These are phyloP conservation scores for Magallana nippona DNA, from an alignment of 2,888 invertebrate species.

Conservation along the genomic window DNA sequence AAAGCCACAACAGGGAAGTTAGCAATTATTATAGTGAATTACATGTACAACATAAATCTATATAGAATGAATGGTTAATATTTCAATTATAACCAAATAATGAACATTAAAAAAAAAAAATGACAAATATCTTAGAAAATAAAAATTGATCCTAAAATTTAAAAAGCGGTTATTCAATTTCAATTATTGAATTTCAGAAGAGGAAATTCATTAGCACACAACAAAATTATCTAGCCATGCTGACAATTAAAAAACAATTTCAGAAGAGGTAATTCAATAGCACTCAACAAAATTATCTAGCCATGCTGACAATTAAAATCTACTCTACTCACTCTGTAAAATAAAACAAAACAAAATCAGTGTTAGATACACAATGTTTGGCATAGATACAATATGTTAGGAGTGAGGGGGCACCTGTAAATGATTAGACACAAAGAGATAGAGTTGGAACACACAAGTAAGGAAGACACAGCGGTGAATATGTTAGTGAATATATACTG, in stretches of 20 bases:
- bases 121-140: too few relatives aligned
- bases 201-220: background rate
- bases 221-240: slow-evolving; percentile 1
- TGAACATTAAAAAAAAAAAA: too few relatives aligned
- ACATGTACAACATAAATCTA: too few relatives aligned
- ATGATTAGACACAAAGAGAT: background rate
- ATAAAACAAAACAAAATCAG: background rate
- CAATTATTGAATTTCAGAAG: too few relatives aligned
- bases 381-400: too few relatives aligned
- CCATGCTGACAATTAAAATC: background rate
- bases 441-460: background rate
- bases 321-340: background rate
- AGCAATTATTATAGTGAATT: background rate
- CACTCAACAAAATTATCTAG: background rate
- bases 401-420: background rate
- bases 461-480: background rate
- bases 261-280: background rate
- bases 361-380: too few relatives aligned
- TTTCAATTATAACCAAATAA: too few relatives aligned
- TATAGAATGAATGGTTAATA: too few relatives aligned
- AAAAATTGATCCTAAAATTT: too few relatives aligned
- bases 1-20: background rate
- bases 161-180: too few relatives aligned
- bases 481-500: too few relatives aligned
- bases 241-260: background rate